Evolutionary conservation across 35 echinoderm and acorn worm species (phyloP).

Genomic region (Amphiura filiformis): DNA sequence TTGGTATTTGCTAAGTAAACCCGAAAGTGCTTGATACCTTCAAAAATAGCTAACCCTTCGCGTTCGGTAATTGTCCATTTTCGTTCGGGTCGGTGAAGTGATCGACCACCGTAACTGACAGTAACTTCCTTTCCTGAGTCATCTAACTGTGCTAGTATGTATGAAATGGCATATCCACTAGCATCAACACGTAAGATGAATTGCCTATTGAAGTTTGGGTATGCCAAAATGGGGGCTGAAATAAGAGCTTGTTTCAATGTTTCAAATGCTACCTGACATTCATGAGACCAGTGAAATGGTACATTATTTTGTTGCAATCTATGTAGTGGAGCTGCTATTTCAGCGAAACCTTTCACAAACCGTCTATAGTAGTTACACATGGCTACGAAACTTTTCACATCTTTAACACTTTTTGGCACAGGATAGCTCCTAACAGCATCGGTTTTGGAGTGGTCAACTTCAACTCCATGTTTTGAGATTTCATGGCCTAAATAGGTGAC

Average conservation of each 20-base stretch:
- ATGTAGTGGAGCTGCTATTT: constrained; percentile 50
- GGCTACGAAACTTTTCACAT: constrained; percentile 49
- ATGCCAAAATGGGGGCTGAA: constrained; percentile 55
- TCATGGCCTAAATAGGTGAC: constrained; percentile 62
- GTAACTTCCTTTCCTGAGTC: constrained; percentile 23
- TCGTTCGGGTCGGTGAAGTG: constrained; percentile 19
- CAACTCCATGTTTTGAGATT: constrained; percentile 53
- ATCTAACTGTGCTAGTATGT: constrained; percentile 54
- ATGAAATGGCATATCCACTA: constrained; percentile 36
- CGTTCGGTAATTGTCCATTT: constrained; percentile 61
- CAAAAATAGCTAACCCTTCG: constrained; percentile 32
- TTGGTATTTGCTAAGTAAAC: constrained; percentile 17
- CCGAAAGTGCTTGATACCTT: constrained; percentile 21
- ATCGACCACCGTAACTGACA: constrained; percentile 36
- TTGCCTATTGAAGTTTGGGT: constrained; percentile 50
- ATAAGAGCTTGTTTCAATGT: constrained; percentile 35
- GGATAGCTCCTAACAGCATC: constrained; percentile 20
- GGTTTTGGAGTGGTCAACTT: constrained; percentile 39
- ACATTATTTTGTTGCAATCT: constrained; percentile 28
- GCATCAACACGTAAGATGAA: constrained; percentile 53
- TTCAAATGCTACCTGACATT: constrained; percentile 55
- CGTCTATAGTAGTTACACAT: constrained; percentile 49
- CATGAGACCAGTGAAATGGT: constrained; percentile 45
- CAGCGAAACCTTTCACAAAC: constrained; percentile 57
- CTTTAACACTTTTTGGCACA: constrained; percentile 25